phyloP scores from a whole-genome alignment of 2,113 vertebrate genomes.

The Carollia perspicillata region DNA sequence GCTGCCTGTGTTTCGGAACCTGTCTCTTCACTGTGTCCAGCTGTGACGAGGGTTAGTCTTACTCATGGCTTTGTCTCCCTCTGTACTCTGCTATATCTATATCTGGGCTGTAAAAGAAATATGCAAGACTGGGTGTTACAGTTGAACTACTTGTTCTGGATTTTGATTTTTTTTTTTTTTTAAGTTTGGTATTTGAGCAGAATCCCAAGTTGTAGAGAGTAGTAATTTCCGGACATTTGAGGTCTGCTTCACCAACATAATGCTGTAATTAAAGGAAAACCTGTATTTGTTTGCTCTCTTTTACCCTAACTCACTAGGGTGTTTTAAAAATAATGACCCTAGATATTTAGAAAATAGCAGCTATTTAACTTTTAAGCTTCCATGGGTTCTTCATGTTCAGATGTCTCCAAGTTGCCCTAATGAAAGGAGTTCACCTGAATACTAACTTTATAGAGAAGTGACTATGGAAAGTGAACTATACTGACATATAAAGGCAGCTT shows the following conservation, averaged over 20 bases:
- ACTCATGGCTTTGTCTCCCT: not conserved
- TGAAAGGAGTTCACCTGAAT: not conserved
- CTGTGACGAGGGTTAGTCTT: not conserved
- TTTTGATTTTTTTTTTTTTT: conserved; percentile 46
- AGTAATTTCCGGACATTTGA: conserved; percentile 62
- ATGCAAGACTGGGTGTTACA: not conserved
- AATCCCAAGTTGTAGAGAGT: conserved; percentile 55
- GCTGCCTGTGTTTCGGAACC: not conserved
- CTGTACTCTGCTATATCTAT: not conserved
- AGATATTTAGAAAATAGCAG: conserved; percentile 57
- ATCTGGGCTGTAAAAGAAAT: not conserved
- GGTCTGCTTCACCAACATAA: conserved; percentile 59
- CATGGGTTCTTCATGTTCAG: not conserved
- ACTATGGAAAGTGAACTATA: not conserved
- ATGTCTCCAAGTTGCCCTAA: not conserved
- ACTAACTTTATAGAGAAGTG: not conserved
- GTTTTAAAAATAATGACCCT: conserved; percentile 48
- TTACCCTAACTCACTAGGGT: conserved; percentile 42
- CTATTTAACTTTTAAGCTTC: not conserved
- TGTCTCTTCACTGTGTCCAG: not conserved
- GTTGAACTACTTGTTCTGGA: conserved; percentile 34
- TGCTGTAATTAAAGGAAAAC: conserved; percentile 62
- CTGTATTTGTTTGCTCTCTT: conserved; percentile 49
- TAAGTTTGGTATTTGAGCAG: conserved; percentile 54
- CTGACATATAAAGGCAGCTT: not conserved